Conservation (phyloP, 2,113 vertebrate species). For the Hydrochoerus hydrochaeris region DNA sequence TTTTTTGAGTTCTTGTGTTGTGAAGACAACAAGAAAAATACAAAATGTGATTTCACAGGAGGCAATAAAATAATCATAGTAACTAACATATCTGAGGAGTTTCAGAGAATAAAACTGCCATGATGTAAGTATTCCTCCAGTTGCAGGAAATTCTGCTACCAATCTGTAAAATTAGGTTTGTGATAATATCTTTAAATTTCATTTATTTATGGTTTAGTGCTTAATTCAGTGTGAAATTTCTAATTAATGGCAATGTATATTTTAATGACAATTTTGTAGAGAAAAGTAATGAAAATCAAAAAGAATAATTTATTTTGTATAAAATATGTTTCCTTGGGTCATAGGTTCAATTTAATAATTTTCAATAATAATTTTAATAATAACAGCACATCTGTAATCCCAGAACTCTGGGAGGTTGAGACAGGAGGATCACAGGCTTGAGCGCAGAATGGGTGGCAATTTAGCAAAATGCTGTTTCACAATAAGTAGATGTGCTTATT, state of each 20-base stretch:
- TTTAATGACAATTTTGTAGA: constrained; percentile 28
- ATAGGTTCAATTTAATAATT: constrained; percentile 2
- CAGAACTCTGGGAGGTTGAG: too few relatives aligned
- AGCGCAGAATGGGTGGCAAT: too few relatives aligned
- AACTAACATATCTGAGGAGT: constrained; percentile 78
- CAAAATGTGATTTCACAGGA: constrained; percentile 83
- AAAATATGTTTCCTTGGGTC: constrained; percentile 47
- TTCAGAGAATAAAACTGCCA: constrained; percentile 82
- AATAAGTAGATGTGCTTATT: constrained; percentile 15
- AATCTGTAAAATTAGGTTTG: constrained; percentile 79
- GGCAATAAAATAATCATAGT: constrained; percentile 83
- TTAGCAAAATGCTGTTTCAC: too few relatives aligned
- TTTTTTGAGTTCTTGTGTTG: constrained; percentile 77
- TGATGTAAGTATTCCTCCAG: constrained; percentile 81
- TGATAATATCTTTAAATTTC: constrained; percentile 34
- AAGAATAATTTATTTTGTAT: constrained; percentile 19
- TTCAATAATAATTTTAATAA: too few relatives aligned
- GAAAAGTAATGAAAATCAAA: not conserved
- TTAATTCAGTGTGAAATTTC: constrained; percentile 21
- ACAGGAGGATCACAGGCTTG: too few relatives aligned
- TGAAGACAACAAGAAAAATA: constrained; percentile 80
- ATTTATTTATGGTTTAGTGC: constrained; percentile 49
- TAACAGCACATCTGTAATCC: too few relatives aligned
- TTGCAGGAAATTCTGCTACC: constrained; percentile 86
- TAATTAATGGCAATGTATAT: not conserved